Evolutionary conservation across 2,888 invertebrate genomes (phyloP).

Genomic region (Parnassius smintheus): DNA sequence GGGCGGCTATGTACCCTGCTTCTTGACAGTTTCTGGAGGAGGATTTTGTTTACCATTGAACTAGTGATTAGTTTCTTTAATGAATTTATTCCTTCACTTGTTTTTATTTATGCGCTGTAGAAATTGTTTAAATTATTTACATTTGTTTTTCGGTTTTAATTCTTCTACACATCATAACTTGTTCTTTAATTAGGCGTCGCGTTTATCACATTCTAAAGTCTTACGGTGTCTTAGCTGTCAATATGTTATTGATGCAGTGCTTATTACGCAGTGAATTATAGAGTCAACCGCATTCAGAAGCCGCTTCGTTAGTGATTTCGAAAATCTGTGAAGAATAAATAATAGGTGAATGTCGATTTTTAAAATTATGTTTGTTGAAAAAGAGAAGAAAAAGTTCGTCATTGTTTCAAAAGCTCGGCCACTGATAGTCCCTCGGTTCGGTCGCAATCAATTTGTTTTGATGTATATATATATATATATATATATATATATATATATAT

Average conservation of each 20-base stretch:
- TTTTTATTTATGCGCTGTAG: too few species aligned
- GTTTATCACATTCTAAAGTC: conserved; percentile 1
- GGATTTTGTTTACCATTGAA: too few species aligned
- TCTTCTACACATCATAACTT: too few species aligned
- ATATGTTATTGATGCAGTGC: background rate
- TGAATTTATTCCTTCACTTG: too few species aligned
- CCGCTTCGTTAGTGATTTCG: conserved; percentile 17
- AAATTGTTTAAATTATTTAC: too few species aligned
- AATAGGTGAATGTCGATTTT: background rate
- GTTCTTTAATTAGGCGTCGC: conserved; percentile 5
- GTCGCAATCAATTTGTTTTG: conserved; percentile 61
- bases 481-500: too few species aligned
- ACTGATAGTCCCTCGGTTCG: conserved; percentile 35
- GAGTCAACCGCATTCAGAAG: conserved; percentile 2
- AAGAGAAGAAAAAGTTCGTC: conserved; percentile 31
- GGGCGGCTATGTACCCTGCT: too few species aligned
- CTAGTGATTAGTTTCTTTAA: too few species aligned
- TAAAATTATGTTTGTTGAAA: conserved; percentile 2
- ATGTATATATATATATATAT: conserved; percentile 74
- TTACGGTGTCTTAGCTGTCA: conserved; percentile 9
- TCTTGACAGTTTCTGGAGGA: too few species aligned
- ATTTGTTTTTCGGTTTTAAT: too few species aligned
- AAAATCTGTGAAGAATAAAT: background rate
- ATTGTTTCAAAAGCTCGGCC: conserved; percentile 36
- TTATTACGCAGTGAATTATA: background rate